Evolutionary conservation across 2,797 vertebrate genomes (phyloP).

Genomic region (Diglossa cyanea): DNA sequence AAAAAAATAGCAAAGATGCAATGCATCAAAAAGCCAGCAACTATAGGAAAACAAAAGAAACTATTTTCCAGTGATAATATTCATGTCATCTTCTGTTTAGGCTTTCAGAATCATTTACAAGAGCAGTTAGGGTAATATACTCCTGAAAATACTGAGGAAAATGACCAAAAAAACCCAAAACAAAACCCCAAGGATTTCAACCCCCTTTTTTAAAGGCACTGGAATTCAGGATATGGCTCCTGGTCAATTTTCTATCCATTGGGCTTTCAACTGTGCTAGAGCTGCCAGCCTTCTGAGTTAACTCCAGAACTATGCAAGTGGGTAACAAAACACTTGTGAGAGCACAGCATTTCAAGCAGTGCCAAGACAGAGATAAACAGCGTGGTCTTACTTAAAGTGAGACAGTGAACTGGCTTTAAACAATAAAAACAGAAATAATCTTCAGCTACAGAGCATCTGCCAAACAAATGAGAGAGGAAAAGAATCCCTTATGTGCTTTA

Average conservation of each 20-base stretch:
- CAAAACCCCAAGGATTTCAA: not conserved
- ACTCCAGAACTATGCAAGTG: constrained; percentile 20
- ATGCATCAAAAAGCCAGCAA: not conserved
- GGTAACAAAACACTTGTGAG: constrained; percentile 52
- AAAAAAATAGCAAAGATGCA: not conserved
- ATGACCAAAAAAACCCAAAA: not conserved
- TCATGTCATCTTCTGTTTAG: not conserved
- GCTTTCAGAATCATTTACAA: not conserved
- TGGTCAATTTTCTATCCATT: not conserved
- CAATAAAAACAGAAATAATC: not conserved
- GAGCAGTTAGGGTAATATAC: not conserved
- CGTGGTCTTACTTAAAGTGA: not conserved
- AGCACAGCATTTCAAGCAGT: not conserved
- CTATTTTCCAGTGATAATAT: not conserved
- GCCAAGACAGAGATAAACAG: constrained; percentile 14
- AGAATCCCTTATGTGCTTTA: not conserved
- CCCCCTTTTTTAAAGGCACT: not conserved
- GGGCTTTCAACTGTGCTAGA: not conserved
- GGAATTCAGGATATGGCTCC: not conserved
- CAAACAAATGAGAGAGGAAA: not conserved
- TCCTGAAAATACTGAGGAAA: not conserved
- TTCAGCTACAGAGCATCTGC: not conserved
- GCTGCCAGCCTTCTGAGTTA: constrained; percentile 33
- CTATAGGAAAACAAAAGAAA: not conserved
- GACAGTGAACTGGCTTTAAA: not conserved